Evolutionary conservation across 2,888 invertebrate genomes (phyloP).

Genomic region (Dromius quadrimaculatus): DNA sequence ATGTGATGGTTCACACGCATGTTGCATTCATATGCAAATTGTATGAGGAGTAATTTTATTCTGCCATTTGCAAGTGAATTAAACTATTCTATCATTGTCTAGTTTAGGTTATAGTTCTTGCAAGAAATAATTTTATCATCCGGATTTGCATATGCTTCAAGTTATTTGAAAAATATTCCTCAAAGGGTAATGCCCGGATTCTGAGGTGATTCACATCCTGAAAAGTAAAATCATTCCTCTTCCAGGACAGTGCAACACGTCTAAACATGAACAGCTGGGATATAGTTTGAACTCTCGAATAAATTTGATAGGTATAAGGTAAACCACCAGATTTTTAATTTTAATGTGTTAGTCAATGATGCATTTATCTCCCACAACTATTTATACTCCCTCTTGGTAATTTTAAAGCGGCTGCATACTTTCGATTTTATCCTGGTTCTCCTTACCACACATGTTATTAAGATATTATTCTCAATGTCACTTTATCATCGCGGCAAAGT

Average conservation of each 20-base stretch:
- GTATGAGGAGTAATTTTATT: background rate
- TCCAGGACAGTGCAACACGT: too few species aligned
- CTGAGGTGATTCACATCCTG: too few species aligned
- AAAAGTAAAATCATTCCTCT: too few species aligned
- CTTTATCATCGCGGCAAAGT: conserved; percentile 43
- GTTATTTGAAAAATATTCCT: too few species aligned
- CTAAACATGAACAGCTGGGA: too few species aligned
- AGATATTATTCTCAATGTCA: conserved; percentile 44
- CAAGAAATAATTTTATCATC: too few species aligned
- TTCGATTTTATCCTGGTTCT: conserved; percentile 9
- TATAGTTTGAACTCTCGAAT: too few species aligned
- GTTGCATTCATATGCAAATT: background rate
- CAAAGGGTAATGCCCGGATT: too few species aligned
- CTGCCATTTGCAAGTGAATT: background rate
- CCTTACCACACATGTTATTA: conserved; percentile 37
- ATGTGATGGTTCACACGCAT: background rate
- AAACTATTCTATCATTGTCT: background rate
- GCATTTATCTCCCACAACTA: conserved; percentile 13
- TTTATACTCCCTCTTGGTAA: background rate
- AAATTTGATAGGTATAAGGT: conserved; percentile 23
- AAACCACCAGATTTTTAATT: too few species aligned
- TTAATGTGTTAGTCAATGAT: too few species aligned
- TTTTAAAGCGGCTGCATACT: background rate
- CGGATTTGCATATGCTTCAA: too few species aligned
- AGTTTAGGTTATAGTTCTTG: too few species aligned